Conservation (phyloP, 2,113 vertebrate species). For the Psophia crepitans region DNA sequence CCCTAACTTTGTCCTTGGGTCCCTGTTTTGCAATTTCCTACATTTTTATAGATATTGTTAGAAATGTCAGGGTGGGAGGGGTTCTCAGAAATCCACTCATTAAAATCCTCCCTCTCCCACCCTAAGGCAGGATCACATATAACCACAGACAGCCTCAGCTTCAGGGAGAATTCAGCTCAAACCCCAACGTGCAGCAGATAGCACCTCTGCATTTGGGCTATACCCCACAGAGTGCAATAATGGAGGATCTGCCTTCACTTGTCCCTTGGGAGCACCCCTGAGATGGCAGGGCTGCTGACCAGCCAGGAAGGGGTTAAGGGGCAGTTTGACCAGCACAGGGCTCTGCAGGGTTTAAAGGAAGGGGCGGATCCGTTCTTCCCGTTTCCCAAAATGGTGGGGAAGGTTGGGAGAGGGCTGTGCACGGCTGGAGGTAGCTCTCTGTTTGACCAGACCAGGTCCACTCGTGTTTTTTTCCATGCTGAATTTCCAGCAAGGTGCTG, state of each 20-base stretch:
- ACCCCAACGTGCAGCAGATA: fast-evolving
- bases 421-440: fast-evolving
- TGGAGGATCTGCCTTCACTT: not conserved
- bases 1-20: not conserved
- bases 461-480: not conserved
- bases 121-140: not conserved
- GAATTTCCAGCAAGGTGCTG: not conserved
- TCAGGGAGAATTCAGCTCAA: not conserved
- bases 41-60: not conserved
- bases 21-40: fast-evolving
- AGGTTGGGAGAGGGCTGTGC: fast-evolving
- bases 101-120: not conserved
- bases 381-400: fast-evolving
- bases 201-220: not conserved
- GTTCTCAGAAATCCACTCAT: not conserved
- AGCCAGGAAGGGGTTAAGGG: not conserved
- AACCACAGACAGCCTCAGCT: not conserved
- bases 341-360: not conserved
- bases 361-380: fast-evolving
- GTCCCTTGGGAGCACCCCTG: not conserved
- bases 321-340: not conserved
- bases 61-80: not conserved
- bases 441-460: no score
- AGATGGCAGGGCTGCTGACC: not conserved
- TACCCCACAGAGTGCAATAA: not conserved